Evolutionary conservation across 2,113 vertebrate species (phyloP), one percentile per base, ranked within the genome.

Genomic region (Cygnus buccinator): DNA sequence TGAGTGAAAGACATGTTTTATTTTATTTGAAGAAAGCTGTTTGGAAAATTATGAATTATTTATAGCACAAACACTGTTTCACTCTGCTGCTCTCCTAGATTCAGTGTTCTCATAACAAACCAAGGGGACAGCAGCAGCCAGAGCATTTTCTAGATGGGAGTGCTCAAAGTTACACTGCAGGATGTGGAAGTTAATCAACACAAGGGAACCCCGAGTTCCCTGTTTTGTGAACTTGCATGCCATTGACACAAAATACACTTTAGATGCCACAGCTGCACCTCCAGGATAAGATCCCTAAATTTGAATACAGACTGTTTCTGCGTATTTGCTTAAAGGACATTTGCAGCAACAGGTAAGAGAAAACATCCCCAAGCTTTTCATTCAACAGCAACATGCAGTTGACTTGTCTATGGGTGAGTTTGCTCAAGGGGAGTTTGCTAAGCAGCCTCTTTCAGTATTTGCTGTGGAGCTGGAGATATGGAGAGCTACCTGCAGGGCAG

Each of bases 11-110:
- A 13, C 20, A 54, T 44, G 33, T 6, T 78, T 95, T 81, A 65
- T 74, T 86, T 35, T 77, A 63, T 92, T 81, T 92, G 61, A 74
- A 89, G 79, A 92, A 92, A 88, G 68, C 83, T 88, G 25, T 93
- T 95, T 75, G 61, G 33, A 90, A 90, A 78, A 77, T 28, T 71
- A 78, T 95, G 79, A 86, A 96, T 94, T 92, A 95, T 96, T 96
- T 93, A 92, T 77, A 55, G 37, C 7, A 76, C 92, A 94, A 70
- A 63, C 94, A 85, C 33, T 10, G 48, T 94, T 93, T 73, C 54
- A 66, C 74, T 93, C 66, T 67, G 74, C 50, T 89, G 3, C 18
- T 94, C 81, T 41, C 78, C 44, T n/a, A 78, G 44, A 35, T 76
- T 85, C 62, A 73, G 26, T 5, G 1, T 85, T 76, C 71, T 76